Conservation (phyloP, 2,113 vertebrate species). For the Mobula birostris region DNA sequence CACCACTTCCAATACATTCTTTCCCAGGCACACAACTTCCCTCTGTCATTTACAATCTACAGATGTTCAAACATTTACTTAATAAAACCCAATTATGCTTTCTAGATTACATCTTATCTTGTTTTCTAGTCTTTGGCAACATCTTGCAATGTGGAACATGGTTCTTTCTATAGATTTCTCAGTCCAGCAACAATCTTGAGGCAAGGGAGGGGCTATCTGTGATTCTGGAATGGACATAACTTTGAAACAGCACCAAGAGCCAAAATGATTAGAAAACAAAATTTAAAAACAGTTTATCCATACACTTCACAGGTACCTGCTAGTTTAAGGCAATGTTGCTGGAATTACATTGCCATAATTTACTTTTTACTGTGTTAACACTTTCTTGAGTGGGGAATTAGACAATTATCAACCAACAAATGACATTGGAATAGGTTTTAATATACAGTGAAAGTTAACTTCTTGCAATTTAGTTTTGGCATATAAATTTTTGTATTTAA, state of each 20-base stretch:
- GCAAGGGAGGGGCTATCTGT: background rate
- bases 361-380: background rate
- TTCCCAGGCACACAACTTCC: background rate
- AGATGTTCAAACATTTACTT: background rate
- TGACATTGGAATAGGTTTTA: background rate
- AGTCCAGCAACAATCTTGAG: background rate
- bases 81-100: slow-evolving; percentile 1
- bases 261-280: background rate
- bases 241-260: background rate
- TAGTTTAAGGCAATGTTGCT: background rate
- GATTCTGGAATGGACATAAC: background rate
- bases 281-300: background rate
- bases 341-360: background rate
- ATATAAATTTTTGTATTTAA: background rate
- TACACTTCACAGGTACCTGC: background rate
- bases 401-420: background rate
- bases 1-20: background rate
- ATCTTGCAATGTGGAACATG: background rate
- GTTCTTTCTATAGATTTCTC: background rate
- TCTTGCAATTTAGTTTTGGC: background rate
- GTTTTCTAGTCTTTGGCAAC: background rate
- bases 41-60: background rate
- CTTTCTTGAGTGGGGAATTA: background rate
- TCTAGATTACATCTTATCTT: background rate
- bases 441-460: background rate